Evolutionary conservation across 1,140 invertebrate species (phyloP).

Genomic region (Tetragnatha versicolor): DNA sequence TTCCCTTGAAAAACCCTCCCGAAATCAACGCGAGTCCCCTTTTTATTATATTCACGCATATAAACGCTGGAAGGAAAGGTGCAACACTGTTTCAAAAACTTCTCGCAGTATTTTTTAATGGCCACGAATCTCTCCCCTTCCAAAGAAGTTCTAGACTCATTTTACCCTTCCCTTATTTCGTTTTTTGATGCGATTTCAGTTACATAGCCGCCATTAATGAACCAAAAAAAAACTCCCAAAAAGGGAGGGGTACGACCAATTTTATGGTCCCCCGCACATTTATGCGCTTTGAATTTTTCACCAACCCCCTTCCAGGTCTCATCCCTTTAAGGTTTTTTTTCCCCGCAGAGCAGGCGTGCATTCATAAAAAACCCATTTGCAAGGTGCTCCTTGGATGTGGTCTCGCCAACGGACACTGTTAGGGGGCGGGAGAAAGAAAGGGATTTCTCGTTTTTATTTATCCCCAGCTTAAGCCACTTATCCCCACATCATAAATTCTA

Average conservation of each 20-base stretch:
- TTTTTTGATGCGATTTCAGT: slow-evolving; percentile 39
- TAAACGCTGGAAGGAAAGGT: too few relatives aligned
- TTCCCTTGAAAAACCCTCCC: too few relatives aligned
- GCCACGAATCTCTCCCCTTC: too few relatives aligned
- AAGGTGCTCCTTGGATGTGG: slow-evolving; percentile 18
- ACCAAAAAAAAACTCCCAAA: background rate
- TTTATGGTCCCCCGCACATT: slow-evolving; percentile 46
- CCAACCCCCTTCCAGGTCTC: background rate
- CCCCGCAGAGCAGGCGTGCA: background rate
- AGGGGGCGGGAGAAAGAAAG: background rate
- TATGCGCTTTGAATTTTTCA: slow-evolving; percentile 24
- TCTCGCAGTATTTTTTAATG: slow-evolving; percentile 28
- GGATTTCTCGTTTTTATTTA: slow-evolving; percentile 41
- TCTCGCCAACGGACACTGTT: background rate
- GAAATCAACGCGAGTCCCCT: too few relatives aligned
- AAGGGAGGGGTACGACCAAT: slow-evolving; percentile 18
- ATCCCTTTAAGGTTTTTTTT: slow-evolving; percentile 25
- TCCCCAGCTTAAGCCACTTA: slow-evolving; percentile 35
- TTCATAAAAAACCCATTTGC: slow-evolving; percentile 48
- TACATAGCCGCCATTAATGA: slow-evolving; percentile 37
- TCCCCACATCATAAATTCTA: slow-evolving; percentile 46
- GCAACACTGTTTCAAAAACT: too few relatives aligned
- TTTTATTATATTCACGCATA: too few relatives aligned
- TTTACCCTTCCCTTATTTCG: background rate
- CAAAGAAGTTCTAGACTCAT: background rate